These are phyloP conservation scores for Mamestra brassicae DNA, from an alignment of 2,888 invertebrate genomes.

Conservation along the genomic window DNA sequence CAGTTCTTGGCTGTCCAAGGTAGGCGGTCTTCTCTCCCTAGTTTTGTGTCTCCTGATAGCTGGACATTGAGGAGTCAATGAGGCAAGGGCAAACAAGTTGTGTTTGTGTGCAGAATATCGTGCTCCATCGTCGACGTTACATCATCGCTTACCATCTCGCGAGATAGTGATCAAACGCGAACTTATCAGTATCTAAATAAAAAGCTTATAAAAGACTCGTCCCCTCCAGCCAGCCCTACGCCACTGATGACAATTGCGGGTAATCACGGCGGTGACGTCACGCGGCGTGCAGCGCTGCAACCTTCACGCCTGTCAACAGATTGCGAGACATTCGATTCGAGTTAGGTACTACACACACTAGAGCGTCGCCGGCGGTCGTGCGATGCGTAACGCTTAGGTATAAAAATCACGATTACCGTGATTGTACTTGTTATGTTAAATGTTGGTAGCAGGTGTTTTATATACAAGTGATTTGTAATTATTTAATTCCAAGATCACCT, in stretches of 20 bases:
- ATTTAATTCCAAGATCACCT: not conserved
- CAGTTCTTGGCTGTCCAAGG: too few relatives aligned
- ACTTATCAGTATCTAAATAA: too few relatives aligned
- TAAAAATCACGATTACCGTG: constrained; percentile 34
- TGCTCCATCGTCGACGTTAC: too few relatives aligned
- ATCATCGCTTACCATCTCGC: too few relatives aligned
- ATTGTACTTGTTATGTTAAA: not conserved
- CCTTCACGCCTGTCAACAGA: constrained; percentile 85
- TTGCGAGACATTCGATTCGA: constrained; percentile 75
- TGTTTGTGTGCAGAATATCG: too few relatives aligned
- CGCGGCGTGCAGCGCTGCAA: constrained; percentile 79
- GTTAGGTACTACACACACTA: constrained; percentile 58
- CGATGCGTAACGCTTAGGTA: constrained; percentile 38
- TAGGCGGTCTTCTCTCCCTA: too few relatives aligned
- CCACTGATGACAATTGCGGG: constrained; percentile 80
- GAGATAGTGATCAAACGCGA: too few relatives aligned
- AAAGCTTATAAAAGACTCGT: not conserved
- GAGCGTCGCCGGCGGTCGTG: constrained; percentile 24
- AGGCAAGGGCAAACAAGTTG: too few relatives aligned
- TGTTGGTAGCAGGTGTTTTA: constrained; percentile 1
- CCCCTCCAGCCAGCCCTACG: constrained; percentile 73
- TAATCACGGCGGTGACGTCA: constrained; percentile 86
- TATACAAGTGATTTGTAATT: not conserved
- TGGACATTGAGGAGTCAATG: too few relatives aligned
- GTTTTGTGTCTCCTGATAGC: too few relatives aligned